phyloP scores from a whole-genome alignment of 2,797 vertebrate genomes.

The Poeciliopsis gracilis region DNA sequence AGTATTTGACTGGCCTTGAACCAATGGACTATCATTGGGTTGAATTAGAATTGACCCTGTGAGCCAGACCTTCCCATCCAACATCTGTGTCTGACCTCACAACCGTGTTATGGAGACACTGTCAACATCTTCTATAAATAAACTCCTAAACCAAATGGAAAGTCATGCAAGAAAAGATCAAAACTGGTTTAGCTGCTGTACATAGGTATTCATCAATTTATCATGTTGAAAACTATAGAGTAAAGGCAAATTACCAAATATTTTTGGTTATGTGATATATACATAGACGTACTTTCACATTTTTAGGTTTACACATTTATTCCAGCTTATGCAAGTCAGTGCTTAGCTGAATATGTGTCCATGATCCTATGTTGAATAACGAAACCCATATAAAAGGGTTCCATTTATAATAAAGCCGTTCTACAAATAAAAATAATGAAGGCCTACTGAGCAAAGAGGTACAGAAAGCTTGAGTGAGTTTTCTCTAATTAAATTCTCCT shows the following conservation, averaged over 20 bases:
- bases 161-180: not conserved
- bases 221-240: too few species aligned
- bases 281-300: too few species aligned
- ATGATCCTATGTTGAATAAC: not conserved
- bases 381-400: not conserved
- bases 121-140: not conserved
- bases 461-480: conserved; percentile 67
- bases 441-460: conserved; percentile 46
- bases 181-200: too few species aligned
- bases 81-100: not conserved
- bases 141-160: not conserved
- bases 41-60: not conserved
- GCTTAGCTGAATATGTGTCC: not conserved
- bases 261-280: not conserved
- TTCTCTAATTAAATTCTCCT: conserved; percentile 82
- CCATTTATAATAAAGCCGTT: conserved; percentile 11
- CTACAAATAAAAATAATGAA: conserved; percentile 43
- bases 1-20: not conserved
- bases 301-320: not conserved
- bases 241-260: not conserved
- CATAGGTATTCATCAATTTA: not conserved
- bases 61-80: not conserved
- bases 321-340: not conserved
- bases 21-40: not conserved
- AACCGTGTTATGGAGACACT: not conserved